Evolutionary conservation across 1,140 invertebrate species (phyloP).

Genomic region (Bombus picipes): DNA sequence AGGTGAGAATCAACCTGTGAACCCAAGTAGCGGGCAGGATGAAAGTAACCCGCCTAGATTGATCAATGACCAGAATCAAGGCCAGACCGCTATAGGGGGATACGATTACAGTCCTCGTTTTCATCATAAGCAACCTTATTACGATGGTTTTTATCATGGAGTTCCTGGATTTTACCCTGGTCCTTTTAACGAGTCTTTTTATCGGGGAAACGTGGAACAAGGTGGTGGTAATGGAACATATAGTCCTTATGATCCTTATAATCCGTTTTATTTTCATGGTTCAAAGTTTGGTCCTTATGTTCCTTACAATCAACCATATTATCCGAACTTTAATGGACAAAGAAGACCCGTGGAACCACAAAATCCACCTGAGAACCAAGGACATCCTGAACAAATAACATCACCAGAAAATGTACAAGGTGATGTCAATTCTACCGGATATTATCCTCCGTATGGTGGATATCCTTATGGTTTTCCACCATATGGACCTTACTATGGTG

Average conservation of each 20-base stretch:
- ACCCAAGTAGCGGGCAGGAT: neutral
- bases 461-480: constrained; percentile 26
- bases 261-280: neutral
- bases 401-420: neutral
- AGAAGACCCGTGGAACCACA: neutral
- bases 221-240: neutral
- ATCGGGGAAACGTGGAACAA: neutral
- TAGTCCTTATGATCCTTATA: neutral
- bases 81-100: neutral
- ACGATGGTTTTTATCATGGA: constrained; percentile 51
- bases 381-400: neutral
- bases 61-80: constrained; percentile 23
- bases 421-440: constrained; percentile 1
- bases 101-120: constrained; percentile 25
- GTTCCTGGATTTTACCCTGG: constrained; percentile 12
- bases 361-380: neutral
- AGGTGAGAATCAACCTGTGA: neutral
- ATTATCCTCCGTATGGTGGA: constrained; percentile 10
- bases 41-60: neutral
- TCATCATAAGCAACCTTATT: constrained; percentile 8
- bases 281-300: neutral
- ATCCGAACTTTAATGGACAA: neutral
- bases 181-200: neutral
- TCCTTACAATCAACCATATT: neutral
- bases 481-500: constrained; percentile 37